Evolutionary conservation across 2,888 invertebrate genomes (phyloP).

Genomic region (Plebejus anna): DNA sequence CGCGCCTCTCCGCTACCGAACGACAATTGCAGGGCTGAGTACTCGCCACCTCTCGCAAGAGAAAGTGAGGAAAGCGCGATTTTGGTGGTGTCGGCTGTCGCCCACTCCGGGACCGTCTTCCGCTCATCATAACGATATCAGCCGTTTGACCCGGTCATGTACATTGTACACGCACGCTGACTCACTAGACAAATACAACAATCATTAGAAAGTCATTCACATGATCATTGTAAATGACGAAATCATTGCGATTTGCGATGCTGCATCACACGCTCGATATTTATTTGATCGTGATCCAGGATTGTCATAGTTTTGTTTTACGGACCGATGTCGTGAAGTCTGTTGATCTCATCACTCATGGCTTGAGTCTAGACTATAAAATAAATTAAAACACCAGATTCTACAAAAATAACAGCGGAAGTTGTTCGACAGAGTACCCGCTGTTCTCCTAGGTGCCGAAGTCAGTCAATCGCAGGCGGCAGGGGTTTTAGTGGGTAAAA

Average conservation of each 20-base stretch:
- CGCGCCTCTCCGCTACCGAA: conserved; percentile 77
- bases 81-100: conserved; percentile 75
- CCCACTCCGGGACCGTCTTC: conserved; percentile 55
- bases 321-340: too few relatives aligned
- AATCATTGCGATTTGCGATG: neutral
- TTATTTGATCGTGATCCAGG: neutral
- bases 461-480: too few relatives aligned
- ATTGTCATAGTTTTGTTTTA: neutral
- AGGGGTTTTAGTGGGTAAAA: too few relatives aligned
- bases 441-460: too few relatives aligned
- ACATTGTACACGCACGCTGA: conserved; percentile 23
- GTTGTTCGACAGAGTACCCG: too few relatives aligned
- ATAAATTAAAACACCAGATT: too few relatives aligned
- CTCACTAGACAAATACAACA: conserved; percentile 16
- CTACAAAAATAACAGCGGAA: neutral
- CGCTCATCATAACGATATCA: conserved; percentile 37
- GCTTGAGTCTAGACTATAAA: neutral
- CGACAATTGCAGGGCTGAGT: conserved; percentile 73
- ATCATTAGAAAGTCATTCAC: conserved; percentile 23
- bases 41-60: conserved; percentile 75
- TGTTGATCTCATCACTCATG: neutral
- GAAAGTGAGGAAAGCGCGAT: conserved; percentile 80
- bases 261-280: neutral
- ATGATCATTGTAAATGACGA: neutral
- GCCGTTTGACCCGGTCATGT: conserved; percentile 27